phyloP scores from a whole-genome alignment of 2,113 vertebrate species.

The Psilopsiagon aurifrons region DNA sequence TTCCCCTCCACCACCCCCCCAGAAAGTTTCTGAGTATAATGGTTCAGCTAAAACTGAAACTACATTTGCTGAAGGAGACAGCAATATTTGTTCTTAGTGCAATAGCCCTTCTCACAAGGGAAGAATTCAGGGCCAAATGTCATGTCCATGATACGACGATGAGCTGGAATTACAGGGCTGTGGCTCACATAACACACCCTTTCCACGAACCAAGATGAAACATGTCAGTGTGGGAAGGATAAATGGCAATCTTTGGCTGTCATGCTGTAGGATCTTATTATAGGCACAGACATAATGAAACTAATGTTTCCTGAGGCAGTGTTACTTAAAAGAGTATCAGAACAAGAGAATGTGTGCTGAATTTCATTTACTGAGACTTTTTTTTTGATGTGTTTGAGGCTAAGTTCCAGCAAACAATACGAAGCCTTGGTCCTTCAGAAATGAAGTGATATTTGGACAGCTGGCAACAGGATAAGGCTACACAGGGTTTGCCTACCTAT shows the following conservation, averaged over 20 bases:
- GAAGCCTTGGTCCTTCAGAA: neutral
- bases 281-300: slow-evolving; percentile 66
- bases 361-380: slow-evolving; percentile 26
- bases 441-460: neutral
- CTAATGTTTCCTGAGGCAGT: slow-evolving; percentile 62
- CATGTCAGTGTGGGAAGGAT: slow-evolving; percentile 47
- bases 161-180: slow-evolving; percentile 9
- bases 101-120: neutral
- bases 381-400: neutral
- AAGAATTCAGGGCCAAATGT: slow-evolving; percentile 16
- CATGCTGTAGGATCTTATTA: slow-evolving; percentile 51
- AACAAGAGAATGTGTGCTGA: slow-evolving; percentile 25
- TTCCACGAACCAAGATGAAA: slow-evolving; percentile 37
- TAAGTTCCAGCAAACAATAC: neutral
- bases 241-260: slow-evolving; percentile 55
- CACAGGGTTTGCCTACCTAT: neutral
- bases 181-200: slow-evolving; percentile 1
- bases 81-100: neutral
- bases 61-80: neutral
- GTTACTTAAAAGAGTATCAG: slow-evolving; percentile 55
- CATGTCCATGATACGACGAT: neutral
- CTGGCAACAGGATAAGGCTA: neutral
- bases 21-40: neutral
- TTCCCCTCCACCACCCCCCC: neutral
- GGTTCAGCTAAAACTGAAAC: neutral